Evolutionary conservation across 2,113 vertebrate genomes (phyloP), one percentile per base, ranked within the genome.

Genomic region (Saguinus midas): DNA sequence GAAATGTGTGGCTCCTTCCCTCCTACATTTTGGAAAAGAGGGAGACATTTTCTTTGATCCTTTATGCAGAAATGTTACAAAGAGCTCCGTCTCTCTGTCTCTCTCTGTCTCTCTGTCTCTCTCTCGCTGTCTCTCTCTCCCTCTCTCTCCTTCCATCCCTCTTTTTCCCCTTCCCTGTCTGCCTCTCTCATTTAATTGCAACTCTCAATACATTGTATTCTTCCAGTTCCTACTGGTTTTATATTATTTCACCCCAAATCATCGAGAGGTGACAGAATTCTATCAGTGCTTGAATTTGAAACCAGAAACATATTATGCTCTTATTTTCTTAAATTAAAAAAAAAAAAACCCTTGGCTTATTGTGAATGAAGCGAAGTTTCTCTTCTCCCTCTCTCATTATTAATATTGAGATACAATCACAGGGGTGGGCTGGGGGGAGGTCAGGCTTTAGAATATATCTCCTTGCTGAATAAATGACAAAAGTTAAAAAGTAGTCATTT

Each of bases 401-500:
- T 98, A 98, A 98, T 98, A 98, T 98, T 98, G 98, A 99, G 98
- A 99, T 98, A 98, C 94, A 97, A 97, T 98, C 96, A 92, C 66
- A 95, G 95, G 75, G 87, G 90, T 96, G 76, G 92, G 50, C 61
- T 85, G 27, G 86, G 70, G 96, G 88, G 94, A 92, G 96, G 97
- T 82, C 84, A 90, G 97, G 95, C 96, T 98, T 98, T 98, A 88
- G 98, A 98, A 98, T 98, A 94, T 97, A 98, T 98, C 97, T 98
- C 98, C 98, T 98, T 91, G 40, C 98, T 98, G 98, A 98, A 97
- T 98, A 99, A 98, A 98, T 98, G 98, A 98, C 99, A 99, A 98
- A 98, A 98, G 98, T 98, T 99, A 99, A 99, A 99, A 99, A 98
- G 99, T 98, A 98, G 98, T 99, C 98, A 99, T 99, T 99, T 98